phyloP scores from a whole-genome alignment of 2,888 invertebrate species.

The Heliothis peltigera region DNA sequence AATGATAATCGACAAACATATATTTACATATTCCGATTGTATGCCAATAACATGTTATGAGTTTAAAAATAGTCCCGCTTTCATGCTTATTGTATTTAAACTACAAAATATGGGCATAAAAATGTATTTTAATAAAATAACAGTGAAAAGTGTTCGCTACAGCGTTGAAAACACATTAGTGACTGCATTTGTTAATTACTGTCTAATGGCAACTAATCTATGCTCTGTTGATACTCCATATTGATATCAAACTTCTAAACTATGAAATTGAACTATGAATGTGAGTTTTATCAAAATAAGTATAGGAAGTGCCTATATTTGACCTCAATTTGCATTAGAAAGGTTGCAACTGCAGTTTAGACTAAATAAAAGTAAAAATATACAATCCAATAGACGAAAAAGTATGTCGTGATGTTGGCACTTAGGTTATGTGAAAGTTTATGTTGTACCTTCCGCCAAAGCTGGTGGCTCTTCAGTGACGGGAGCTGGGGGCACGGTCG shows the following conservation, averaged over 20 bases:
- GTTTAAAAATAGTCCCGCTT: neutral
- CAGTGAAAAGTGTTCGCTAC: slow-evolving; percentile 30
- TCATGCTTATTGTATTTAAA: neutral
- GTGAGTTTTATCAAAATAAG: slow-evolving; percentile 4
- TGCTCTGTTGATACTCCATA: slow-evolving; percentile 15
- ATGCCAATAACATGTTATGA: neutral
- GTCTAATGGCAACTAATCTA: slow-evolving; percentile 31
- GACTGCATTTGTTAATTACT: slow-evolving; percentile 28
- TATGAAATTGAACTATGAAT: slow-evolving; percentile 1
- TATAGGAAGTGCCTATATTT: slow-evolving; percentile 19
- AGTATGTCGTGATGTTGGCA: slow-evolving; percentile 76
- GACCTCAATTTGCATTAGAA: slow-evolving; percentile 34
- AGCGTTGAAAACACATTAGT: slow-evolving; percentile 39
- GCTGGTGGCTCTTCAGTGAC: slow-evolving; percentile 60
- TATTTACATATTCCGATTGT: neutral
- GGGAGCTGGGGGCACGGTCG: slow-evolving; percentile 62
- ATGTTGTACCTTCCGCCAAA: slow-evolving; percentile 68
- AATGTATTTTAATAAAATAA: slow-evolving; percentile 4
- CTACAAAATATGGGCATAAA: slow-evolving; percentile 14
- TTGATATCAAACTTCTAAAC: slow-evolving; percentile 18
- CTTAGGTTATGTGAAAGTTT: slow-evolving; percentile 82
- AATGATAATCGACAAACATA: neutral
- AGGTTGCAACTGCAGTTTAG: slow-evolving; percentile 31
- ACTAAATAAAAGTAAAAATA: slow-evolving; percentile 53
- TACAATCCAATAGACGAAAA: slow-evolving; percentile 58